Evolutionary conservation across 2,888 invertebrate genomes (phyloP), one percentile per base, ranked within the genome.

Genomic region (Dynastes grantii): DNA sequence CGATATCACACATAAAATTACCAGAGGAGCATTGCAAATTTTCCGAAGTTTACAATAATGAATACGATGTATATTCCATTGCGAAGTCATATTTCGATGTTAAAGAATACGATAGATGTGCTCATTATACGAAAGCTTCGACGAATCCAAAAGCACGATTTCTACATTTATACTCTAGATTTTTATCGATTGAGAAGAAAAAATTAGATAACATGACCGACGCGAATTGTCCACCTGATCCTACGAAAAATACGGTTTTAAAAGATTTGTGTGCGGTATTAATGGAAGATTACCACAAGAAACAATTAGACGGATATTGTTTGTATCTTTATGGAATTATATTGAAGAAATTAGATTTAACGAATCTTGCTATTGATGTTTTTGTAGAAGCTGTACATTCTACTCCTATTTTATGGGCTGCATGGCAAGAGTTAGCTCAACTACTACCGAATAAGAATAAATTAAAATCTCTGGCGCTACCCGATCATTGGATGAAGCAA

Each of bases 401-500:
- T 61, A 93, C 94, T 76, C 98, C 98, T 0, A 93, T 96, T 85
- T 92, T 98, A 80, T 99, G 99, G 99, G 95, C 97, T 61, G 95
- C 98, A 0, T 99, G 99, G 97, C 91, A 96, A 51, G 98, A 98
- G 88, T 90, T 99, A 13, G 95, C 97, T 0, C 93, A 95, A 8
- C 90, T 99, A 1, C 94, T 98, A 76, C 86, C 87, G 13, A 87
- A 88, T 81, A 94, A 94, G 88, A 95, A 96, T 85, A 95, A 94
- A 73, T 86, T 95, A 27, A 91, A 92, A 79, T 90, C 91, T 2
- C 86, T 94, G 3, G 91, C 92, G 78, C 87, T 95, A 61, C 97
- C 98, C 0, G 93, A 94, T 82, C 97, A 97, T 88, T 99, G 98
- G 98, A 97, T 98, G 92, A 95, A 95, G 88, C 92, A 96, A 83